phyloP scores from a whole-genome alignment of 2,113 vertebrate genomes.

The Syngnathus scovelli region DNA sequence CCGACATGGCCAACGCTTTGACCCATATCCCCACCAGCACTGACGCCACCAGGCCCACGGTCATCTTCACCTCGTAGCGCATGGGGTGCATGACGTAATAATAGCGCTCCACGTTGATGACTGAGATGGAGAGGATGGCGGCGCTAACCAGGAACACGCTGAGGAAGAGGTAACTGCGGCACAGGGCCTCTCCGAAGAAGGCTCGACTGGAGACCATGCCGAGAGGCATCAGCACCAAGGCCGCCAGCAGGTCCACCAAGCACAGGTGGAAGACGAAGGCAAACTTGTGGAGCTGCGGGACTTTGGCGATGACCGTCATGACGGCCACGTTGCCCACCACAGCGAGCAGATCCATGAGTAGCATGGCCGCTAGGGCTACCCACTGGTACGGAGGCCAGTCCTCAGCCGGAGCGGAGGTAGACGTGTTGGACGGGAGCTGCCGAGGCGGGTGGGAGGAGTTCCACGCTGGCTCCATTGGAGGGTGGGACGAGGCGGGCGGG shows the following conservation, averaged over 20 bases:
- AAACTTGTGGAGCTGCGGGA: slow-evolving; percentile 91
- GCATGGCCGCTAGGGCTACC: slow-evolving; percentile 89
- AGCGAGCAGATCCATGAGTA: slow-evolving; percentile 88
- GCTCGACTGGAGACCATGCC: slow-evolving; percentile 88
- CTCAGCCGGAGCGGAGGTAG: slow-evolving; percentile 69
- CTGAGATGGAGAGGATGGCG: slow-evolving; percentile 94
- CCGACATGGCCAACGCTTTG: slow-evolving; percentile 89
- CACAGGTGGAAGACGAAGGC: slow-evolving; percentile 99
- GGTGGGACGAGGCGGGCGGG: slow-evolving; percentile 68
- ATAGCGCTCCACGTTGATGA: slow-evolving; percentile 96
- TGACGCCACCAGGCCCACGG: slow-evolving; percentile 82
- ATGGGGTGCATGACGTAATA: slow-evolving; percentile 97
- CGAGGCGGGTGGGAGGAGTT: slow-evolving; percentile 73
- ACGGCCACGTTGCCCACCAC: slow-evolving; percentile 89
- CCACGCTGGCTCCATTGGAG: slow-evolving; percentile 86
- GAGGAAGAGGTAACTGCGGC: slow-evolving; percentile 91
- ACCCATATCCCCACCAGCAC: slow-evolving; percentile 92
- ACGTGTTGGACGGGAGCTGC: slow-evolving; percentile 71
- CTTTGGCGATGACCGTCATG: slow-evolving; percentile 92
- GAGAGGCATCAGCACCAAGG: slow-evolving; percentile 92
- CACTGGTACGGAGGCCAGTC: slow-evolving; percentile 79
- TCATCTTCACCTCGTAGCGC: slow-evolving; percentile 98
- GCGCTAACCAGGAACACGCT: slow-evolving; percentile 92
- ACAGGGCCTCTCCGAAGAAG: slow-evolving; percentile 85
- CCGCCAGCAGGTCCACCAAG: slow-evolving; percentile 93